Evolutionary conservation across 1,140 invertebrate species (phyloP).

Genomic region (Anoplophora glabripennis): DNA sequence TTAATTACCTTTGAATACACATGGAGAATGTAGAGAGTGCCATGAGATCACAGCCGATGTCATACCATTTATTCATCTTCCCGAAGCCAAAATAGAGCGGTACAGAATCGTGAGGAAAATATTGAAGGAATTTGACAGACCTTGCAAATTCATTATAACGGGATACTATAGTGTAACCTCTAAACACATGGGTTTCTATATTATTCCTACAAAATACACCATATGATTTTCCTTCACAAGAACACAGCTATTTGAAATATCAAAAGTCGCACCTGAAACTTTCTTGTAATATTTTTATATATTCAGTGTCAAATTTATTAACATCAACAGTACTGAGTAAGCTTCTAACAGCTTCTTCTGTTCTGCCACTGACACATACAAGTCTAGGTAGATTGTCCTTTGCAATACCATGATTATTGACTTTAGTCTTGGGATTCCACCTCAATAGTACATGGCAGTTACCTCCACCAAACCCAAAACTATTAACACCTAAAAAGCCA

Average conservation of each 20-base stretch:
- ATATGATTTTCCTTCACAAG: too few relatives aligned
- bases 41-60: conserved; percentile 63
- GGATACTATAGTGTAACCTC: conserved; percentile 57
- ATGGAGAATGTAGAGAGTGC: conserved; percentile 68
- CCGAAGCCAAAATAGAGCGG: conserved; percentile 88
- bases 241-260: too few relatives aligned
- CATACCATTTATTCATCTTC: conserved; percentile 88
- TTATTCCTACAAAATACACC: conserved; percentile 47
- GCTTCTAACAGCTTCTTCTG: conserved; percentile 62
- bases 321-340: conserved; percentile 66
- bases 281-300: conserved; percentile 55
- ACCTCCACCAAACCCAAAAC: conserved; percentile 64
- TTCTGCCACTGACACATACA: conserved; percentile 62
- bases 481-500: conserved; percentile 52
- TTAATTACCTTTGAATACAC: conserved; percentile 65
- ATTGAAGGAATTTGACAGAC: conserved; percentile 53
- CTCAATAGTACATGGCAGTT: conserved; percentile 68
- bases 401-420: conserved; percentile 53
- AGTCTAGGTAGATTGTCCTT: conserved; percentile 59
- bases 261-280: conserved; percentile 27
- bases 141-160: conserved; percentile 51
- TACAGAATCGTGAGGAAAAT: conserved; percentile 59
- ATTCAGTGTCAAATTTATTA: conserved; percentile 57
- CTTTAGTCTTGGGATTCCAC: conserved; percentile 54
- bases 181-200: conserved; percentile 55